Evolutionary conservation across 2,797 vertebrate species (phyloP), one percentile per base, ranked within the genome.

Genomic region (Selene dorsalis): DNA sequence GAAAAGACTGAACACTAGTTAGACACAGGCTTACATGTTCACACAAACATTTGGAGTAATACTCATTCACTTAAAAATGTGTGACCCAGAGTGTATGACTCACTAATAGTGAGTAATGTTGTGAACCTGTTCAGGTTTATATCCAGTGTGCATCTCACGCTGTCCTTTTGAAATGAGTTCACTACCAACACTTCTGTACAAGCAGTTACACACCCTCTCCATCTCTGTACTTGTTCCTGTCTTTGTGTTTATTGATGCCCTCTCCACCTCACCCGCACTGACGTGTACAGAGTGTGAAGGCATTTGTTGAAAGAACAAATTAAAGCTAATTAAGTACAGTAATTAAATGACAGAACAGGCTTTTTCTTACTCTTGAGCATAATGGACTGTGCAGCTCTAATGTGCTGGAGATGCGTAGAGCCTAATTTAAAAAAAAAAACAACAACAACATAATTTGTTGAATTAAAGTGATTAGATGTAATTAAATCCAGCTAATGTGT

Each of bases 401-500:
- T 94, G 93, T 91, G 88, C 91, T 92, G 91, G 93, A 94, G 95
- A 95, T 84, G 78, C 88, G 90, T 89, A 87, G 92, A 93, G 91
- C 92, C 91, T 96, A 94, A 96, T 97, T 96, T 45, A 94, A 93
- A 93, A 86, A 93, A 88, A 91, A 92, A 82, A 82, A 94, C 88
- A 94, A 93, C 93, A 86, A 94, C 89, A 91, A 92, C 94, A 94
- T 96, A 88, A 96, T 96, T 96, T 95, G 92, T 93, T 85, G 93
- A 94, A 96, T 97, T 96, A 95, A 96, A 96, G 95, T 95, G 93
- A 95, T 97, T 97, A 95, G 91, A 82, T 41, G 73, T 96, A 97
- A 98, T 97, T 97, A 95, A 97, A 96, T 96, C 93, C 85, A 88
- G 94, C 92, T 96, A 96, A 97, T 97, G 94, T 95, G 94, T 83